phyloP scores from a whole-genome alignment of 2,888 invertebrate species.

The Drosophila cracens region DNA sequence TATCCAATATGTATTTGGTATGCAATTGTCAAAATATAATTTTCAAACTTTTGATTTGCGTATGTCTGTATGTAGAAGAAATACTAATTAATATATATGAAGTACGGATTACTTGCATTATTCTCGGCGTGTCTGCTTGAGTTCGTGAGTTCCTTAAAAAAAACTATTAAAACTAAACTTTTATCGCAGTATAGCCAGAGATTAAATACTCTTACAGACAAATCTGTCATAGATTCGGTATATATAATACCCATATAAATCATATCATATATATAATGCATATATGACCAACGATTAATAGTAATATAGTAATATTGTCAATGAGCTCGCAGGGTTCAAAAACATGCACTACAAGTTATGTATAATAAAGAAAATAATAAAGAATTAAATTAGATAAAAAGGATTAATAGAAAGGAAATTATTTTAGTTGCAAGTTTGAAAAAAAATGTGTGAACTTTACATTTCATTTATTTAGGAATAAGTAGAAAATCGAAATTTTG shows the following conservation, averaged over 20 bases:
- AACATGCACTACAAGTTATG: background rate
- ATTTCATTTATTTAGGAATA: too few species aligned
- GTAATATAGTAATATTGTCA: too few species aligned
- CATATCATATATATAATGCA: background rate
- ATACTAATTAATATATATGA: background rate
- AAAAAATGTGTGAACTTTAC: too few species aligned
- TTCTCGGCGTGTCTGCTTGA: background rate
- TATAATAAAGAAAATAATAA: background rate
- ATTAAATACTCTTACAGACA: background rate
- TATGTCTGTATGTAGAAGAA: background rate
- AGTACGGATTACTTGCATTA: background rate
- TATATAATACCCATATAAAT: background rate
- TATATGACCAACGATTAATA: background rate
- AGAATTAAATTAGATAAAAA: too few species aligned
- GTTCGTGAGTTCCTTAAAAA: constrained; percentile 28
- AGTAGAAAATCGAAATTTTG: too few species aligned
- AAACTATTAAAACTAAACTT: background rate
- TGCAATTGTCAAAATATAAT: background rate
- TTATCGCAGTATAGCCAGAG: background rate
- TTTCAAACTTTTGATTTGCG: background rate
- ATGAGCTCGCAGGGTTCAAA: background rate
- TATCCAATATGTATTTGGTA: background rate
- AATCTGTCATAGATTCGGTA: background rate
- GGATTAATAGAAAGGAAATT: too few species aligned
- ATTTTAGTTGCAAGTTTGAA: too few species aligned